phyloP scores from a whole-genome alignment of 2,888 invertebrate species.

The Stramonita haemastoma region DNA sequence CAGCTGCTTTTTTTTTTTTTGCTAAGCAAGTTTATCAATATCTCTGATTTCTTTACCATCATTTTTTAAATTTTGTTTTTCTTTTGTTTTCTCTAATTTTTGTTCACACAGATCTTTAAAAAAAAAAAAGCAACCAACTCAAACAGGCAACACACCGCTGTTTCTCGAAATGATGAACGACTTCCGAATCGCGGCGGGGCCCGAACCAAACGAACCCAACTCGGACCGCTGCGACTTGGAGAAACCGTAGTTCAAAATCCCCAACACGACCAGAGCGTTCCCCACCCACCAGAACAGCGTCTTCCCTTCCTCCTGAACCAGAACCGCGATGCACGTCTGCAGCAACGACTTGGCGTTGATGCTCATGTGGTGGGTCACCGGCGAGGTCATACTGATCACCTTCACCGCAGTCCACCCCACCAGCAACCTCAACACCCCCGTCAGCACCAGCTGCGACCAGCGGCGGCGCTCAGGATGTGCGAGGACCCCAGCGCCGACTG shows the following conservation, averaged over 20 bases:
- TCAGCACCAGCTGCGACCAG: conserved; percentile 69
- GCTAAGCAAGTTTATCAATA: no score
- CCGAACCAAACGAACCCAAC: background rate
- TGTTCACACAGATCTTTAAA: no score
- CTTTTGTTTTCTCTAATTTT: no score
- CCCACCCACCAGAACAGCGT: conserved; percentile 75
- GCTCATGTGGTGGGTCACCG: conserved; percentile 76
- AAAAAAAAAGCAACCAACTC: background rate
- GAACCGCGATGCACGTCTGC: conserved; percentile 75
- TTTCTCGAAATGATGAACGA: background rate
- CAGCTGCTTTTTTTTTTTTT: no score
- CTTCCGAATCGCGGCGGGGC: background rate
- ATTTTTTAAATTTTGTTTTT: no score
- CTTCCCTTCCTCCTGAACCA: conserved; percentile 71
- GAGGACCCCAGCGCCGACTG: conserved; percentile 31
- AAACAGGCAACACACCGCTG: background rate
- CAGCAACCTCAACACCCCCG: conserved; percentile 70
- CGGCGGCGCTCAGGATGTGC: conserved; percentile 50
- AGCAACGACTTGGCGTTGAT: conserved; percentile 76
- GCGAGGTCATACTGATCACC: conserved; percentile 76
- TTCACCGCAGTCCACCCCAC: conserved; percentile 76
- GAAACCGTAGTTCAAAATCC: conserved; percentile 67
- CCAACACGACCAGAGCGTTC: conserved; percentile 72
- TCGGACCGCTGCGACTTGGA: background rate
- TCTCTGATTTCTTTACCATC: background rate